Base-by-base conservation (phyloP, 2,113 vertebrate genomes). In the Colinus virginianus region DNA sequence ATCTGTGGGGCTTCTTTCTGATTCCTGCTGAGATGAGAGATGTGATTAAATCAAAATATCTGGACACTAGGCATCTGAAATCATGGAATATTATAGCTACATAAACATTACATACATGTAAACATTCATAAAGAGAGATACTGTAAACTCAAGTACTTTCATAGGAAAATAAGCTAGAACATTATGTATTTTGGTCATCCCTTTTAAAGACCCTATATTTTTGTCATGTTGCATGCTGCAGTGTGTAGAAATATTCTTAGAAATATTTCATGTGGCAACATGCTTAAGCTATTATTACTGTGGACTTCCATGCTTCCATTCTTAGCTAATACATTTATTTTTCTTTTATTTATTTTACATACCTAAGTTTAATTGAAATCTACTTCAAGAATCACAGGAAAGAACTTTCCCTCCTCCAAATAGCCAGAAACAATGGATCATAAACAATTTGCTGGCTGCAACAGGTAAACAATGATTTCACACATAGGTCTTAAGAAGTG, bases 131-230 rank as follows among this genome's bases (percentile, higher is more conserved):
- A 2, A 63, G 7, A 79, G 4, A 80, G 81, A 79, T 58, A 58
- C 0, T 2, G 22, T 49, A 55, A 10, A 19, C 2, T 21, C 1
- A 0, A 1, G 0, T 1, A 23, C 70, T 74, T 81, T 58, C 22
- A 43, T 9, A 63, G 32, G 30, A 86, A 77, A 69, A 68, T 25
- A 82, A 68, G 4, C 6, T 36, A 75, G 18, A 84, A 40, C 2
- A 53, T 58, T 70, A 48, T 85, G 53, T 4, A 9, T 43, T 69
- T 62, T 56, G 28, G 5, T 61, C 4, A 3, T 7, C 2, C 3
- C 1, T 40, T 40, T 12, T 40, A 48, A n/a, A 2, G 0, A 21
- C 43, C 15, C n/a, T 22, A 2, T 4, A 20, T 48, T 79, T 87
- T 71, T 85, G 22, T 55, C 28, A 34, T 32, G 17, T n/a, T 78